These are phyloP conservation scores for Leucopternis melanops DNA, from an alignment of 2,113 vertebrate genomes.

Conservation along the genomic window DNA sequence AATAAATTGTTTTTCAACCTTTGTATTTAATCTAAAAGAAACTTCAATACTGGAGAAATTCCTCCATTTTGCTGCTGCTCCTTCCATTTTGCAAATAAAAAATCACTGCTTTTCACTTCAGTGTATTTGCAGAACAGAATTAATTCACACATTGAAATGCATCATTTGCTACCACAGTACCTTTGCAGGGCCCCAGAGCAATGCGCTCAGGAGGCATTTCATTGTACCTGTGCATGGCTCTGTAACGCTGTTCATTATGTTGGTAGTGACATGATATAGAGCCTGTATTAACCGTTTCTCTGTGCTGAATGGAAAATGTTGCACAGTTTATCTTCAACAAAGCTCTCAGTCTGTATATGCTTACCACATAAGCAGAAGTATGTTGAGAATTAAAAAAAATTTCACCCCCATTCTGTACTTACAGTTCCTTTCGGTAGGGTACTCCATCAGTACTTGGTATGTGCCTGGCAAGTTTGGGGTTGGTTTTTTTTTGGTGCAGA, in stretches of 20 bases:
- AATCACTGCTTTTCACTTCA: background rate
- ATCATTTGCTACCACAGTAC: background rate
- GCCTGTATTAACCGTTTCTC: background rate
- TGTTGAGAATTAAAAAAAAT: background rate
- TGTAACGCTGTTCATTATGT: background rate
- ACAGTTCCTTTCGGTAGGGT: background rate
- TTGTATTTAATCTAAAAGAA: background rate
- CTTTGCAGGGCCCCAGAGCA: background rate
- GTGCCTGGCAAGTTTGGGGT: background rate
- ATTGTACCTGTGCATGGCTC: slow-evolving; percentile 7
- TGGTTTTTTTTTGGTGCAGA: background rate
- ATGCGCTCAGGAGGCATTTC: background rate
- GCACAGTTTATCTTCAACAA: background rate
- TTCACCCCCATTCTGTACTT: background rate
- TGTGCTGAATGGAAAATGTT: background rate
- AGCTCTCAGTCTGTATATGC: background rate
- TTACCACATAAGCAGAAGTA: background rate
- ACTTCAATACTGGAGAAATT: background rate
- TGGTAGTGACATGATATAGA: background rate
- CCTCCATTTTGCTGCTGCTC: background rate
- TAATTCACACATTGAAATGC: background rate
- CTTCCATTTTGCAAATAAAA: background rate
- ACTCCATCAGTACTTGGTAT: background rate
- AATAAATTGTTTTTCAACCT: background rate
- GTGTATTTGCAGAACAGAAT: background rate